phyloP scores from a whole-genome alignment of 2,888 invertebrate genomes.

The Mimachlamys varia region DNA sequence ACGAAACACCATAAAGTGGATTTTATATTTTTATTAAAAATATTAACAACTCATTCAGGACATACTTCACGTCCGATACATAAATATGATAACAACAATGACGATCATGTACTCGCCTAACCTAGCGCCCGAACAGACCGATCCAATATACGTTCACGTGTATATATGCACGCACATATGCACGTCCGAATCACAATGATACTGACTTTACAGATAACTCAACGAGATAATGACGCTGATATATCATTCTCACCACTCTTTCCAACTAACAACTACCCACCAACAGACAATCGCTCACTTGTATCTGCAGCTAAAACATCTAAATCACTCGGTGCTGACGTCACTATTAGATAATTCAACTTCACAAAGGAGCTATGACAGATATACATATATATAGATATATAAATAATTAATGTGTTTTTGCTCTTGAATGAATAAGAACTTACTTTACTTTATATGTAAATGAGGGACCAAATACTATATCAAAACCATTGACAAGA shows the following conservation, averaged over 20 bases:
- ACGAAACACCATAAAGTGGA: neutral
- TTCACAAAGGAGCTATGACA: neutral
- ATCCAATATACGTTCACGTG: neutral
- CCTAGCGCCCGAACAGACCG: neutral
- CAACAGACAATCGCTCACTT: neutral
- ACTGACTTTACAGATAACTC: neutral
- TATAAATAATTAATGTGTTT: neutral
- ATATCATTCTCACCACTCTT: neutral
- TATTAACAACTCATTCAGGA: constrained; percentile 36
- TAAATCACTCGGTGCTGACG: neutral
- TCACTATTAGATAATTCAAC: neutral
- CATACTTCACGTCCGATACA: constrained; percentile 13
- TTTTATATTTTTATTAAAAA: constrained; percentile 29
- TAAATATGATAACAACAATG: constrained; percentile 14
- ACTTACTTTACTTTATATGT: neutral
- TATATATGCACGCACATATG: neutral
- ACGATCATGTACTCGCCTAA: neutral
- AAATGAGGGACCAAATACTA: neutral
- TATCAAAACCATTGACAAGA: neutral
- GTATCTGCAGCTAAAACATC: neutral
- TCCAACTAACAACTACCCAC: neutral
- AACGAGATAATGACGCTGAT: neutral
- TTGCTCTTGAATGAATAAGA: neutral
- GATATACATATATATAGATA: constrained; percentile 2
- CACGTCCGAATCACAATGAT: neutral